Percentiles rank a stretch among this genome's conserved stretches.
These are phyloP conservation scores for Bombus picipes DNA, from an alignment of 1,140 invertebrate genomes.

Conservation along the genomic window DNA sequence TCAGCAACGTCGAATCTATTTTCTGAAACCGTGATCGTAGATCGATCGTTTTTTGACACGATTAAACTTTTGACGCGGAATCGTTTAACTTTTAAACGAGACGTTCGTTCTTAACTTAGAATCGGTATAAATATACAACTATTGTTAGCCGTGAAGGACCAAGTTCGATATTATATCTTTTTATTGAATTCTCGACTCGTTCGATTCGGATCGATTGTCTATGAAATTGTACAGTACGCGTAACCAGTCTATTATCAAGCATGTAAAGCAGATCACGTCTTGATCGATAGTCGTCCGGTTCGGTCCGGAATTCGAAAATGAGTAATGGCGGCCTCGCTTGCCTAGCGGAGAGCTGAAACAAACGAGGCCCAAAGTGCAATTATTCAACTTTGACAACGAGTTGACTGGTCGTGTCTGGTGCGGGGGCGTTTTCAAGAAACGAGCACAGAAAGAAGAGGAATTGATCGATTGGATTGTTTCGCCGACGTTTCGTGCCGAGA, in stretches of 20 bases:
- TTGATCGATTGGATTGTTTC: neutral
- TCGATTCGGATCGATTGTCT: neutral
- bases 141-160: neutral
- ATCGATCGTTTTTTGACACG: neutral
- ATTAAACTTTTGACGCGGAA: neutral
- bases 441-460: neutral
- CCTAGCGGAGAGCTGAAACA: neutral
- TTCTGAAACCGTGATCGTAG: neutral
- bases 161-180: neutral
- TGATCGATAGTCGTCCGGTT: slow-evolving; percentile 10
- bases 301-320: neutral
- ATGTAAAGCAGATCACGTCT: slow-evolving; percentile 12
- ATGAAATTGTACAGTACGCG: neutral
- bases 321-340: slow-evolving; percentile 2
- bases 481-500: neutral
- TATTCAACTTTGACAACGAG: slow-evolving; percentile 28
- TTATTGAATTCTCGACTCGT: neutral
- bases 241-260: slow-evolving; percentile 13
- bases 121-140: neutral
- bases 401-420: neutral
- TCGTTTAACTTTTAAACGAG: neutral
- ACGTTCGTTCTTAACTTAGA: neutral
- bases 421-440: slow-evolving; percentile 9
- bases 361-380: slow-evolving; percentile 5
- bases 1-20: neutral